Evolutionary conservation across 2,888 invertebrate species (phyloP).

Genomic region (Gryllus longicercus): DNA sequence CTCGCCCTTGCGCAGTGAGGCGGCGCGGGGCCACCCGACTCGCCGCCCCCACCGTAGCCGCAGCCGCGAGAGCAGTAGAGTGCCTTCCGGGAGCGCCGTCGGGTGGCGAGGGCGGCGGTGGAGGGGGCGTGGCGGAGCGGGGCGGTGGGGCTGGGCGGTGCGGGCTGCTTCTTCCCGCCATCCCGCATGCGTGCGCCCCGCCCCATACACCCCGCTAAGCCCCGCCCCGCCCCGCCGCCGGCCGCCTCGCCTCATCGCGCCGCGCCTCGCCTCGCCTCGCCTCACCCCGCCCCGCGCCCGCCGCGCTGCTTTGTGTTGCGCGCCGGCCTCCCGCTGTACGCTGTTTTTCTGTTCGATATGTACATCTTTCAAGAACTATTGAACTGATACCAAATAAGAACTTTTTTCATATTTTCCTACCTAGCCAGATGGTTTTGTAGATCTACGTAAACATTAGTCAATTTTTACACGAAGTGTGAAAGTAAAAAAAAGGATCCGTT

Average conservation of each 20-base stretch:
- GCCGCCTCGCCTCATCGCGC: neutral
- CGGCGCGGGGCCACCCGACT: no score
- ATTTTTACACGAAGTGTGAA: conserved; percentile 11
- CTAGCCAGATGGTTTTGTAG: conserved; percentile 17
- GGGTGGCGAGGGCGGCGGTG: no score
- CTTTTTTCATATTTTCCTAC: conserved; percentile 4
- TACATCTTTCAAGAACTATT: conserved; percentile 7
- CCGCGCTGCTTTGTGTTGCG: neutral
- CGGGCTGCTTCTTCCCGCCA: neutral
- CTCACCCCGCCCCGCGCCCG: neutral
- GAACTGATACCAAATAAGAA: conserved; percentile 17
- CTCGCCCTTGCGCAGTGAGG: no score
- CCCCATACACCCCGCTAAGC: neutral
- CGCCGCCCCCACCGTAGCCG: no score
- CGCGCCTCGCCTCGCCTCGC: neutral
- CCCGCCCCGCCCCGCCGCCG: neutral
- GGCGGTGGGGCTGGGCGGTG: neutral
- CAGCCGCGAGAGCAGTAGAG: no score
- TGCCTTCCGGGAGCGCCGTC: no score
- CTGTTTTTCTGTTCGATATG: neutral
- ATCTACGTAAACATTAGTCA: neutral
- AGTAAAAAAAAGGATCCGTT: neutral
- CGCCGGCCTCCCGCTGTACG: neutral
- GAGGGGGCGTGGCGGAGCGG: neutral
- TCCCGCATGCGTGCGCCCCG: neutral